Percentiles rank a stretch among this genome's conserved stretches.
These are phyloP conservation scores for Brachyistius frenatus DNA, from an alignment of 2,113 vertebrate species.

Conservation along the genomic window DNA sequence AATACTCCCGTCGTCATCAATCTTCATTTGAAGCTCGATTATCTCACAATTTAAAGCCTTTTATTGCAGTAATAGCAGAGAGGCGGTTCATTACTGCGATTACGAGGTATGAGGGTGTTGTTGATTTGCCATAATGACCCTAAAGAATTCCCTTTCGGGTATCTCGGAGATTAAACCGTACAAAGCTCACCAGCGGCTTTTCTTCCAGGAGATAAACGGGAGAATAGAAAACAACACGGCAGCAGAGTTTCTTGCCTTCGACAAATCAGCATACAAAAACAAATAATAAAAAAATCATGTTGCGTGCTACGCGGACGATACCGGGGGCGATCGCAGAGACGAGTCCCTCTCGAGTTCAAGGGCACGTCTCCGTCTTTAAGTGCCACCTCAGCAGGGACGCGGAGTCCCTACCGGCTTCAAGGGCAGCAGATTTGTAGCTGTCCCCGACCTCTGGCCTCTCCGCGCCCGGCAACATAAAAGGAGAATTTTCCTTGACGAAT, in stretches of 20 bases:
- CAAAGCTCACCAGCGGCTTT: slow-evolving; percentile 12
- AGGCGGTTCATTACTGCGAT: slow-evolving; percentile 7
- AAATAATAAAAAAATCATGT: background rate
- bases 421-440: background rate
- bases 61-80: slow-evolving; percentile 29
- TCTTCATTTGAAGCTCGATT: slow-evolving; percentile 34
- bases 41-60: slow-evolving; percentile 28
- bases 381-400: slow-evolving; percentile 1
- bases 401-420: background rate
- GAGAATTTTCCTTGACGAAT: background rate
- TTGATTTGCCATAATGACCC: slow-evolving; percentile 37
- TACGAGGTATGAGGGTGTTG: slow-evolving; percentile 34
- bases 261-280: slow-evolving; percentile 6
- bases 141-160: slow-evolving; percentile 44
- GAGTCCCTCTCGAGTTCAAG: background rate
- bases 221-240: slow-evolving; percentile 5
- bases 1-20: slow-evolving; percentile 13
- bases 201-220: slow-evolving; percentile 4
- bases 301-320: background rate
- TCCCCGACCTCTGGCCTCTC: background rate
- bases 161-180: slow-evolving; percentile 12
- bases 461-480: background rate
- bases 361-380: background rate
- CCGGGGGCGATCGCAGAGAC: background rate
- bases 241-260: slow-evolving; percentile 7